Evolutionary conservation across 2,888 invertebrate species (phyloP), one percentile per base, ranked within the genome.

Genomic region (Drosophila mimetica): DNA sequence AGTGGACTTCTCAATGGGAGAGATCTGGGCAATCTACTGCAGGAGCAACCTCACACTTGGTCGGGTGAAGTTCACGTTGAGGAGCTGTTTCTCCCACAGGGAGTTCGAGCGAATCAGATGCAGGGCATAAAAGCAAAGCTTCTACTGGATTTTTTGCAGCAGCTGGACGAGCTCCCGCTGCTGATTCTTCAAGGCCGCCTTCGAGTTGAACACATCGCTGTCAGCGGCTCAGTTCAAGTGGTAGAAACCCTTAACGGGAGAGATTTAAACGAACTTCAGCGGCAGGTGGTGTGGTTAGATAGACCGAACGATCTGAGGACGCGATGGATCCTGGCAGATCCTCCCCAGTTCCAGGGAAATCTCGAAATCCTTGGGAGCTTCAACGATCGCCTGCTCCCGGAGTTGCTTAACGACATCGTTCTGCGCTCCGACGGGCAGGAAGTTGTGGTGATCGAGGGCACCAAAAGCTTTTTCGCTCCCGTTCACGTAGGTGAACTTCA

Each of bases 211-310:
- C 89, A 91, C 16, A 78, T 93, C 8, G 77, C 86, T 6, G 79
- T 92, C 6, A 81, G 87, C 9, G 90, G 90, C 2, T 79, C 83
- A 18, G 79, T 91, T 1, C 77, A 85, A 32, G 44, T 78, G 14
- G 47, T 79, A 0, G 61, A 78, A 2, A 61, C 65, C 8, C 63
- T 92, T 0, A 91, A 92, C 55, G 86, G 75, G 0, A 64, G 74
- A 0, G 44, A 79, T 16, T 76, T 91, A n/a, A 77, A 77, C n/a
- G 85, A 90, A 8, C 73, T 92, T 51, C 86, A 91, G 54, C 83
- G 90, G 34, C 89, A 90, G 34, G 91, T 89, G 4, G 79, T 92
- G 47, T 92, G 92, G 91, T 75, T 92, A 13, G 89, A 92, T 77
- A 88, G 89, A 30, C 83, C 90, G 37, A 92, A 92, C 63, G 82